These are phyloP conservation scores for Drosophila atripex DNA, from an alignment of 2,888 invertebrate genomes.

Conservation along the genomic window DNA sequence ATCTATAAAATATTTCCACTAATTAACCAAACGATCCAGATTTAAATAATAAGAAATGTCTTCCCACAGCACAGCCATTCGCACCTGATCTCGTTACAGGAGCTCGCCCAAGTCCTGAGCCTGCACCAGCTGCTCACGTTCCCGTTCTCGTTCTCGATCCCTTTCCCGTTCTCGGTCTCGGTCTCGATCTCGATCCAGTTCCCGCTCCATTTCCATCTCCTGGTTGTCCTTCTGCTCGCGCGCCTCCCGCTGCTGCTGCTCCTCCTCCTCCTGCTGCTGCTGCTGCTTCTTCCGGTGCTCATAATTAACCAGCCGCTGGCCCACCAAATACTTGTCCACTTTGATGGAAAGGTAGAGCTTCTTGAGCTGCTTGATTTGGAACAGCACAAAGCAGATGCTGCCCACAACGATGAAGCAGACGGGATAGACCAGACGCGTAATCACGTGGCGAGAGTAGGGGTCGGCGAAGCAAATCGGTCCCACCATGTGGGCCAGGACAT, in stretches of 20 bases:
- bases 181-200: slow-evolving; percentile 27
- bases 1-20: slow-evolving; percentile 1
- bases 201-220: slow-evolving; percentile 48
- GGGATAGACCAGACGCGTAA: slow-evolving; percentile 95
- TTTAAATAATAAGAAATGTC: background rate
- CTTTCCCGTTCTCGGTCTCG: slow-evolving; percentile 28
- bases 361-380: slow-evolving; percentile 96
- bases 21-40: background rate
- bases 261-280: slow-evolving; percentile 56
- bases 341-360: slow-evolving; percentile 98
- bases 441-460: slow-evolving; percentile 88
- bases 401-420: slow-evolving; percentile 90
- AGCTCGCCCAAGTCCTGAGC: slow-evolving; percentile 29
- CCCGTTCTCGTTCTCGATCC: slow-evolving; percentile 17
- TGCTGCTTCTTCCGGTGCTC: slow-evolving; percentile 90
- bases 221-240: slow-evolving; percentile 66
- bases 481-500: slow-evolving; percentile 92
- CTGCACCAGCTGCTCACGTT: slow-evolving; percentile 31
- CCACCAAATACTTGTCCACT: slow-evolving; percentile 99
- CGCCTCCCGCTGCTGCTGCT: slow-evolving; percentile 61
- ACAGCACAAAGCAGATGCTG: slow-evolving; percentile 88
- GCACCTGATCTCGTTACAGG: slow-evolving; percentile 34
- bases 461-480: slow-evolving; percentile 88
- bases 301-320: slow-evolving; percentile 98
- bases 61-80: slow-evolving; percentile 17